Evolutionary conservation across 2,113 vertebrate species (phyloP).

Genomic region (Kryptolebias marmoratus): DNA sequence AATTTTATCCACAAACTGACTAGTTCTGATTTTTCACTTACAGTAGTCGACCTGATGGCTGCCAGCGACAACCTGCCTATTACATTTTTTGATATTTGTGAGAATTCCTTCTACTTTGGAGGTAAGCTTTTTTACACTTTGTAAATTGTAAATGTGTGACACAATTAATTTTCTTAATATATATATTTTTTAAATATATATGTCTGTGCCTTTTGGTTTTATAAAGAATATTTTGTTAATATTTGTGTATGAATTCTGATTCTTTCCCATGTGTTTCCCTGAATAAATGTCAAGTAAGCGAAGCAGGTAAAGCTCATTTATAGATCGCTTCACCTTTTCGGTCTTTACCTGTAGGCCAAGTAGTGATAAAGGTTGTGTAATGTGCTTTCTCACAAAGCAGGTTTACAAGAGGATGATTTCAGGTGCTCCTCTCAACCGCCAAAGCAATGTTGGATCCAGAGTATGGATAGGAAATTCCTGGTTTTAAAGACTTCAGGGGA

Average conservation of each 20-base stretch:
- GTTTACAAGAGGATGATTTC: fast-evolving
- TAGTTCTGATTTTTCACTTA: neutral
- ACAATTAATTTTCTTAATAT: neutral
- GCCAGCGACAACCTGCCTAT: fast-evolving
- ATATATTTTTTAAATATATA: too few species aligned
- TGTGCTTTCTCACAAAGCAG: neutral
- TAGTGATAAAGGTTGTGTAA: neutral
- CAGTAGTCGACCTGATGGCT: slow-evolving; percentile 29
- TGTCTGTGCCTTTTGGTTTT: neutral
- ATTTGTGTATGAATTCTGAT: neutral
- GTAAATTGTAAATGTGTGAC: neutral
- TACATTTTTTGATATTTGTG: fast-evolving
- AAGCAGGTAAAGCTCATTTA: slow-evolving; percentile 6
- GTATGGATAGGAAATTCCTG: slow-evolving; percentile 15
- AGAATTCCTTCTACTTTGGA: slow-evolving; percentile 29
- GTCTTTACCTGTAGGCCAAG: neutral
- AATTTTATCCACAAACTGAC: neutral
- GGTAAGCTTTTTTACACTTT: slow-evolving; percentile 31
- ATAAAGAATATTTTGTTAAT: too few species aligned
- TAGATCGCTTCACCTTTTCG: neutral
- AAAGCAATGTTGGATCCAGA: neutral
- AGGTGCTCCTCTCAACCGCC: fast-evolving
- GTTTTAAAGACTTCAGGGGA: fast-evolving
- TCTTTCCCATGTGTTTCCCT: neutral
- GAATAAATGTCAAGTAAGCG: neutral